phyloP scores from a whole-genome alignment of 2,113 vertebrate species.

The Paradoxurus hermaphroditus region DNA sequence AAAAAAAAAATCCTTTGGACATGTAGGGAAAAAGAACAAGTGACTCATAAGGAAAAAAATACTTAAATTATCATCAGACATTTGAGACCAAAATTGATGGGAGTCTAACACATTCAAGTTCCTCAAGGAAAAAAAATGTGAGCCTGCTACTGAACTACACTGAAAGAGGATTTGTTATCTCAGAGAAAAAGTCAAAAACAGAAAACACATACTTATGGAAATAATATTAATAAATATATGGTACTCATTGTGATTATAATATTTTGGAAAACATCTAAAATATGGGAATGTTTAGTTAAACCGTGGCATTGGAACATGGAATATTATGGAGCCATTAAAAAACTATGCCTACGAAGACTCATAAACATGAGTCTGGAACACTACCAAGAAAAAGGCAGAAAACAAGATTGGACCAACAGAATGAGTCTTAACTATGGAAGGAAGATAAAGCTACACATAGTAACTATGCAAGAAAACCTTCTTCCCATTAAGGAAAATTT shows the following conservation, averaged over 20 bases:
- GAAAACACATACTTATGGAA: background rate
- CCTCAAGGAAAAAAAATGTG: background rate
- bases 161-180: background rate
- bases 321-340: background rate
- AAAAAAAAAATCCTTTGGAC: background rate
- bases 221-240: background rate
- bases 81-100: background rate
- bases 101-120: background rate
- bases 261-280: background rate
- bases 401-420: background rate
- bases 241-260: background rate
- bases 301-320: background rate
- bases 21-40: background rate
- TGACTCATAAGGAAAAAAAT: background rate
- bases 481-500: background rate
- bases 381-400: background rate
- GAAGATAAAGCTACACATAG: background rate
- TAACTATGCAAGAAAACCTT: background rate
- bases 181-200: conserved; percentile 29
- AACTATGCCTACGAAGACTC: background rate
- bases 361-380: background rate
- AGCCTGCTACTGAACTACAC: background rate
- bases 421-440: background rate
- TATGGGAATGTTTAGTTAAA: background rate
- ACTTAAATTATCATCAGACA: background rate